Conservation (phyloP, 1,140 invertebrate genomes). For the Zaprionus vittiger region DNA sequence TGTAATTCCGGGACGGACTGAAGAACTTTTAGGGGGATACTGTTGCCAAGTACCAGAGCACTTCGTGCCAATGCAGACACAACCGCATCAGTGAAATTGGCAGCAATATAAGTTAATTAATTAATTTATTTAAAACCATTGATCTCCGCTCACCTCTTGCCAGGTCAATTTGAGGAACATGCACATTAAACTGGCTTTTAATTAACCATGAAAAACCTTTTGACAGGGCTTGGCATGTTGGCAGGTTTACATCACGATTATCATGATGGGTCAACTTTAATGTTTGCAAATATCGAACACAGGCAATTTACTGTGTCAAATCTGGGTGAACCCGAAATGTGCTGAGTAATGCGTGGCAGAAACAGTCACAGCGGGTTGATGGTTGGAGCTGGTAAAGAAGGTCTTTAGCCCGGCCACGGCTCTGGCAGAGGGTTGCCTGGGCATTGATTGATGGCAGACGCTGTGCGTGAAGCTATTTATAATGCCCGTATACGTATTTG, state of each 20-base stretch:
- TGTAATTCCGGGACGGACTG: background rate
- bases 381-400: background rate
- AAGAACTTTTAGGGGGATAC: background rate
- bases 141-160: background rate
- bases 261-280: slow-evolving; percentile 38
- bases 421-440: slow-evolving; percentile 30
- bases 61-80: background rate
- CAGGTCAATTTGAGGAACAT: slow-evolving; percentile 24
- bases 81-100: slow-evolving; percentile 1
- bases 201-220: slow-evolving; percentile 67
- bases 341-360: slow-evolving; percentile 61
- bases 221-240: slow-evolving; percentile 24
- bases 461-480: slow-evolving; percentile 68
- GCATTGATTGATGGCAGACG: slow-evolving; percentile 65
- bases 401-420: slow-evolving; percentile 1
- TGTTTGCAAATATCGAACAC: slow-evolving; percentile 8
- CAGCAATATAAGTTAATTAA: slow-evolving; percentile 61
- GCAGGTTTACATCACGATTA: slow-evolving; percentile 16
- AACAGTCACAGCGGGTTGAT: slow-evolving; percentile 35
- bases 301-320: slow-evolving; percentile 13
- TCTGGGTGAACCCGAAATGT: slow-evolving; percentile 24
- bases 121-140: slow-evolving; percentile 54
- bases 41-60: background rate
- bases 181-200: slow-evolving; percentile 65
- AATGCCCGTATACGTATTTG: slow-evolving; percentile 44